A percentile compares a stretch with the other conserved stretches of the same genome.
Conservation (phyloP, 2,888 invertebrate genomes). For the Zygaena filipendulae region DNA sequence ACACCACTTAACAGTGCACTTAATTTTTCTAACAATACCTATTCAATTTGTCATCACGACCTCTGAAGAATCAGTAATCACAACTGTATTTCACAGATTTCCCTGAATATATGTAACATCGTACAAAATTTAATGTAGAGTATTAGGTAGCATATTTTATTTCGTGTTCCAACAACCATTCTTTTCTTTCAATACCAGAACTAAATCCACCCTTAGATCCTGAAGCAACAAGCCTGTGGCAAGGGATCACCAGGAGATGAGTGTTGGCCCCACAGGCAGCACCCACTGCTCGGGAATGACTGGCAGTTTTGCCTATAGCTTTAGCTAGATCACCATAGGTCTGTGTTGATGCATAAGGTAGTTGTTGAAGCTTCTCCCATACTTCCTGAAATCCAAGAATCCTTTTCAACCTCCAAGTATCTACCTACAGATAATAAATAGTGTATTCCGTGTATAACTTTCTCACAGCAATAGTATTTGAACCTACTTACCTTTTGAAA, state of each 20-base stretch:
- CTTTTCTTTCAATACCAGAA: slow-evolving; percentile 59
- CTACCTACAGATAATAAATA: no score
- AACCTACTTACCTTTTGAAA: slow-evolving; percentile 43
- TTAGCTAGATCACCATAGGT: slow-evolving; percentile 48
- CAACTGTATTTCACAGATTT: no score
- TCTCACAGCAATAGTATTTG: no score
- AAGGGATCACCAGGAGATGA: slow-evolving; percentile 44
- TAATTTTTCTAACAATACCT: no score
- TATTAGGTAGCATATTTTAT: slow-evolving; percentile 22
- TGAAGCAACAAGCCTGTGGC: slow-evolving; percentile 45
- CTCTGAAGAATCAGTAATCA: no score
- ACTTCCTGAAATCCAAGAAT: slow-evolving; percentile 46
- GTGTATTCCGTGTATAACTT: no score
- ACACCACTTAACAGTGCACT: no score
- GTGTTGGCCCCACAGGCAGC: slow-evolving; percentile 51
- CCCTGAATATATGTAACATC: no score
- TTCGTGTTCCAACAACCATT: slow-evolving; percentile 60
- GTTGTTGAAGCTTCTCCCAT: slow-evolving; percentile 39
- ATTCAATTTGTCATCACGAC: no score
- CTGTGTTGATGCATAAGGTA: slow-evolving; percentile 45
- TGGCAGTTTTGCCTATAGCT: slow-evolving; percentile 33
- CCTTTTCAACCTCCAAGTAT: no score
- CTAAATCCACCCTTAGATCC: slow-evolving; percentile 58
- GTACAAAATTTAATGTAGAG: no score
- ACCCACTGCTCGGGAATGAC: slow-evolving; percentile 47